Percentiles rank a stretch among this genome's conserved stretches.
These are phyloP conservation scores for Ladona fulva DNA, from an alignment of 1,140 invertebrate species.

Conservation along the genomic window DNA sequence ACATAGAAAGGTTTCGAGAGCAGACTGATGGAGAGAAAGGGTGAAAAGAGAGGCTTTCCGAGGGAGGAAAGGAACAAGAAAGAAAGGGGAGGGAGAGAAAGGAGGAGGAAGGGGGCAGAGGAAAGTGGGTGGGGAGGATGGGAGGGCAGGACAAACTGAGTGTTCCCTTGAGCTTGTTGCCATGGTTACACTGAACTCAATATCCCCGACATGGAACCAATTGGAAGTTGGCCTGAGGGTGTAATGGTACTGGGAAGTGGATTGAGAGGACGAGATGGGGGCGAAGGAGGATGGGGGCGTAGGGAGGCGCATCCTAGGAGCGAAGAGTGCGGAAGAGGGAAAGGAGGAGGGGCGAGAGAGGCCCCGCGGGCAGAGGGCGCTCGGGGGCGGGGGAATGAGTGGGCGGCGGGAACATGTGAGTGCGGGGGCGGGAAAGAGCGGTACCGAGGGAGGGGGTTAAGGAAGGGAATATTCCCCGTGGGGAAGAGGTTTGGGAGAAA, in stretches of 20 bases:
- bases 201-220: conserved; percentile 39
- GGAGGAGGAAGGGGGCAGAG: conserved; percentile 13
- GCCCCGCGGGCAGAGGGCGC: conserved; percentile 11
- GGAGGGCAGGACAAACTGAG: conserved; percentile 24
- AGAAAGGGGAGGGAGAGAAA: background rate
- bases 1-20: too few species aligned
- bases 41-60: background rate
- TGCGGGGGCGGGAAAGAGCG: background rate
- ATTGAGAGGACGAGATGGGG: conserved; percentile 17
- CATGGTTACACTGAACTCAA: conserved; percentile 50
- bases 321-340: too few species aligned
- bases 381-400: conserved; percentile 13
- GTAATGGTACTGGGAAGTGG: conserved; percentile 14
- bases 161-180: conserved; percentile 37
- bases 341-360: conserved; percentile 1
- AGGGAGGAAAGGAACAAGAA: background rate
- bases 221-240: conserved; percentile 25
- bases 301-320: conserved; percentile 7
- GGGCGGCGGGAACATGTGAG: conserved; percentile 5
- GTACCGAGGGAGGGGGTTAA: background rate
- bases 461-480: background rate
- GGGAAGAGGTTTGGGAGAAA: background rate
- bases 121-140: conserved; percentile 18
- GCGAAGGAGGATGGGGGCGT: conserved; percentile 21
- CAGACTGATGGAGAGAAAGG: too few species aligned